Evolutionary conservation across 2,888 invertebrate species (phyloP).

Genomic region (Encarsia formosa): DNA sequence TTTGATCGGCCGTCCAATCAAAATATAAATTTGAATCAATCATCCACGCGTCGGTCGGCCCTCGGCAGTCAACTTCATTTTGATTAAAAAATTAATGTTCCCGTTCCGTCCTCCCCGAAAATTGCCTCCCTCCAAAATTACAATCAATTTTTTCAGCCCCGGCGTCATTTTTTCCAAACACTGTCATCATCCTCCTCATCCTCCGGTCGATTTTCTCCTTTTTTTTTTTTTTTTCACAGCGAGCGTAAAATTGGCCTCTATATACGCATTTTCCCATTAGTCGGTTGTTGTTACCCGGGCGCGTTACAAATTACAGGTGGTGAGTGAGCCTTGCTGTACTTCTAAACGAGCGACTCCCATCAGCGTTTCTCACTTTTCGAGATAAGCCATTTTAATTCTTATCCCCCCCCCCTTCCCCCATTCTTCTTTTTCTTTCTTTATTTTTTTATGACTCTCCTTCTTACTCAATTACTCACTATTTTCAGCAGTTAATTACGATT

Average conservation of each 20-base stretch:
- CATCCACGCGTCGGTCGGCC: background rate
- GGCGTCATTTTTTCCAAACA: background rate
- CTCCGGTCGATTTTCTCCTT: background rate
- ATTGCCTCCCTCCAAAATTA: slow-evolving; percentile 13
- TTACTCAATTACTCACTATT: slow-evolving; percentile 16
- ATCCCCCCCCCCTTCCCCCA: slow-evolving; percentile 7
- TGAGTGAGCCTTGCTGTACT: slow-evolving; percentile 26
- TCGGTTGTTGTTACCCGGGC: slow-evolving; percentile 38
- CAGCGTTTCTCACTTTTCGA: slow-evolving; percentile 20
- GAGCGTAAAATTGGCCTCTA: slow-evolving; percentile 41
- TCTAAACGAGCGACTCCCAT: slow-evolving; percentile 19
- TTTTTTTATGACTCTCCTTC: background rate
- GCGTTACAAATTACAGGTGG: slow-evolving; percentile 47
- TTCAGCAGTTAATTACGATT: slow-evolving; percentile 17
- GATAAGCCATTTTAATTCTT: slow-evolving; percentile 14
- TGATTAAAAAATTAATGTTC: slow-evolving; percentile 20
- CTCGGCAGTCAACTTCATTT: slow-evolving; percentile 14
- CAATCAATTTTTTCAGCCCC: slow-evolving; percentile 13
- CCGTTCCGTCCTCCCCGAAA: slow-evolving; percentile 2
- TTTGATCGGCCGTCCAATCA: slow-evolving; percentile 18
- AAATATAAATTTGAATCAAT: slow-evolving; percentile 21
- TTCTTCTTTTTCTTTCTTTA: background rate
- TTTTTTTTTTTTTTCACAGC: slow-evolving; percentile 27
- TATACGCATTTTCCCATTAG: slow-evolving; percentile 47
- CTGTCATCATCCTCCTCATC: slow-evolving; percentile 12